Base-by-base conservation (phyloP, 2,888 invertebrate species). In the Plagodis pulveraria region DNA sequence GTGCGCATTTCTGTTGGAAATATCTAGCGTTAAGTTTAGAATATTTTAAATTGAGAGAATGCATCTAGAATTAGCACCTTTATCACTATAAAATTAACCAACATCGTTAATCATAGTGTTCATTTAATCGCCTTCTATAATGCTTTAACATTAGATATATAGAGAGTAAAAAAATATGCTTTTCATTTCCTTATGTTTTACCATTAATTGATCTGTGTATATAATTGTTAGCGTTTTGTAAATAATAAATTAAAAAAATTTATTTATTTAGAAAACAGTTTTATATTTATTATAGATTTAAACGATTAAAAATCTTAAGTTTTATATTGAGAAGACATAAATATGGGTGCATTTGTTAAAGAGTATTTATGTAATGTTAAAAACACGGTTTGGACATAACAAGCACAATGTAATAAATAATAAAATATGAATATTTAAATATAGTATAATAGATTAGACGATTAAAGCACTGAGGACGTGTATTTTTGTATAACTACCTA, bases 391-490 rank as follows among this genome's bases (percentile, higher is more conserved):
- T 76, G 76, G 74, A 73, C 71, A 77, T 76, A 65, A 82, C 78
- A 65, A 82, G 84, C 87, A 86, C 85, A 80, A 77, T 76, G 76
- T 76, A 76, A 79, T 70, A 40, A 40, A 40, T 40, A 40, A 40
- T 6, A 40, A 22, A 2, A 22, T 1, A 36, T 41, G 6, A 41
- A 42, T 42, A 42, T 42, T 8, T 42, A 12, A 12, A 11, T 12
- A 42, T 42, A 42, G 65, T 73, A 73, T 69, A 66, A 65, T 73
- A 77, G 61, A 71, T 72, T 66, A 62, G 54, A 59, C 70, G 69
- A 73, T 77, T 78, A 91, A 91, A 88, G 87, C 91, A 91, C 91
- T 90, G 77, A 82, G 86, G 86, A 90, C 91, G 91, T 91, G 91
- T 91, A 91, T 91, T 91, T 91, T 91, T 91, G 84, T 91, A 89